phyloP scores from a whole-genome alignment of 2,888 invertebrate genomes.

The Tiphia femorata region DNA sequence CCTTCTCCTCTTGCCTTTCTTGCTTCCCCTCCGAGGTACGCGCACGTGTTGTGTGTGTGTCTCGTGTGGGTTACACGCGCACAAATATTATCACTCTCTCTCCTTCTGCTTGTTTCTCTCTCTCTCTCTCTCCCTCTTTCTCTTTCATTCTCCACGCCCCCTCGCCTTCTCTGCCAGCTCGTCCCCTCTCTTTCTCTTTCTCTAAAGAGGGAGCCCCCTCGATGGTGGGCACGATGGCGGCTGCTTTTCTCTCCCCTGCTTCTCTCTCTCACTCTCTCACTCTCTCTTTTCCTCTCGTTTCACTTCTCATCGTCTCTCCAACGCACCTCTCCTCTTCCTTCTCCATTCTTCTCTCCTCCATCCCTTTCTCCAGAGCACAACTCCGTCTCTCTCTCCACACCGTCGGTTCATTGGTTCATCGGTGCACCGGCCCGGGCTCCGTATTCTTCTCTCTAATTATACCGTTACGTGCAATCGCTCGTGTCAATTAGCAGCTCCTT shows the following conservation, averaged over 20 bases:
- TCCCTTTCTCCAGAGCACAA: too few relatives aligned
- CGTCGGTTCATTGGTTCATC: conserved; percentile 50
- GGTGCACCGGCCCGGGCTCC: conserved; percentile 48
- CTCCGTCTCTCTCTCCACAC: conserved; percentile 15
- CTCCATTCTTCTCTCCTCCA: conserved; percentile 1
- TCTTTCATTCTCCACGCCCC: not conserved
- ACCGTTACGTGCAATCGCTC: conserved; percentile 54
- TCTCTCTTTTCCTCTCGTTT: conserved; percentile 9
- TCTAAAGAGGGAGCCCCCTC: conserved; percentile 44
- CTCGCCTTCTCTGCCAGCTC: not conserved
- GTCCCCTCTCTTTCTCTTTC: conserved; percentile 13
- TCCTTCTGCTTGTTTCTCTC: conserved; percentile 4
- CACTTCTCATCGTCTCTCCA: conserved; percentile 1
- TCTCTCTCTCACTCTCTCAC: conserved; percentile 27
- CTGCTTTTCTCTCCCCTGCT: conserved; percentile 45
- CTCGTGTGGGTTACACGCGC: too few relatives aligned
- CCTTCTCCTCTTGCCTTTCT: conserved; percentile 5
- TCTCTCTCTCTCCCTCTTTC: conserved; percentile 10
- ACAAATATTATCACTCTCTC: too few relatives aligned
- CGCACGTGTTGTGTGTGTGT: too few relatives aligned
- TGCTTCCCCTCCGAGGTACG: conserved; percentile 12
- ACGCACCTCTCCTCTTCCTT: not conserved
- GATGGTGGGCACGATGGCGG: conserved; percentile 40
- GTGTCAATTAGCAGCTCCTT: conserved; percentile 53
- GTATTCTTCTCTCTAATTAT: conserved; percentile 53